Base-by-base conservation (phyloP, 2,113 vertebrate species). In the Oophaga pumilio region DNA sequence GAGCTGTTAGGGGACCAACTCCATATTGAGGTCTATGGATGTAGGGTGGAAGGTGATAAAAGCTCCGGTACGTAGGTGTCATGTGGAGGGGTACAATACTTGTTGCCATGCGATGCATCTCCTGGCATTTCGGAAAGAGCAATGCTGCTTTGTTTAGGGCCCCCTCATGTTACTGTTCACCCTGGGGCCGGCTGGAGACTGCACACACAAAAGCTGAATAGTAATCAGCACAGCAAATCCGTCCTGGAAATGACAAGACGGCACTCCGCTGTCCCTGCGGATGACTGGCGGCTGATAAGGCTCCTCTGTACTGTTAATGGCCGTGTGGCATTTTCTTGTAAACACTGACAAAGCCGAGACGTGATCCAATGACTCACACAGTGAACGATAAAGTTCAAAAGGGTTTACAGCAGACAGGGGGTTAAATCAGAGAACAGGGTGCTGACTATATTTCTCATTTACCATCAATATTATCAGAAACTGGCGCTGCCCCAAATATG, bases 401-500 rank as follows among this genome's bases (percentile, higher is more conserved):
- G 17, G 74, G 49, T 53, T 53, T 5, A 52, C 49, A 56, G 49
- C 76, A 2, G 49, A 15, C 12, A 24, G 24, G n/a, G 74, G 50
- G 76, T 26, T 77, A 53, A 24, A 14, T 6, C 6, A 15, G 13
- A 24, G 76, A 56, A n/a, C 50, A 24, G 11, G n/a, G 76, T 6
- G n/a, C 5, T 57, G 28, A 52, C 17, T 79, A 43, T 15, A 43
- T 28, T 22, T 62, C 79, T 64, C 78, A 62, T 62, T 56, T 43
- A 49, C 26, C 13, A n/a, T 12, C n/a, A 18, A 49, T 64, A 60
- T 82, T n/a, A 52, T 50, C 1, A 60, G 11, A 22, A 49, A 8
- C 80, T 15, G 80, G 80, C 50, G 22, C 60, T 82, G 80, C 80
- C 80, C 80, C 43, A 14, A 68, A 68, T 82, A 66, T 68, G 80